Percentiles rank a stretch among this genome's conserved stretches.
phyloP scores from a whole-genome alignment of 2,888 invertebrate genomes.

The Teleogryllus oceanicus region DNA sequence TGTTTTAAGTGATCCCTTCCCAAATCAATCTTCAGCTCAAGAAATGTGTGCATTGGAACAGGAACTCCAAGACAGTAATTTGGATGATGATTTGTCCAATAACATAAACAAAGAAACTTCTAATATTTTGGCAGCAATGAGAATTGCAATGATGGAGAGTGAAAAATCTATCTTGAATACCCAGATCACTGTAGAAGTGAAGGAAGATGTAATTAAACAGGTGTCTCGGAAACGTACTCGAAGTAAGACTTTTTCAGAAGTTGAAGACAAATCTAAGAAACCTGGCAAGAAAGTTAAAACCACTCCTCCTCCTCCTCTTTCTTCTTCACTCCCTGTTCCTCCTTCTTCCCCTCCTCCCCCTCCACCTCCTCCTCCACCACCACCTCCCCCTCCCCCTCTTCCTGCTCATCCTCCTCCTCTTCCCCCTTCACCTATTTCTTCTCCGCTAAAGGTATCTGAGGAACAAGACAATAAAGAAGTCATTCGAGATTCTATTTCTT shows the following conservation, averaged over 20 bases:
- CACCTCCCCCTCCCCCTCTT: background rate
- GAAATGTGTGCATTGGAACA: background rate
- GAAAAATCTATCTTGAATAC: background rate
- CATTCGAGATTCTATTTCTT: slow-evolving; percentile 30
- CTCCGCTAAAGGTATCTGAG: background rate
- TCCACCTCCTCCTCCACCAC: no score
- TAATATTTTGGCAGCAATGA: slow-evolving; percentile 33
- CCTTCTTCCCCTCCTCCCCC: no score
- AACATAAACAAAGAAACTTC: slow-evolving; percentile 27
- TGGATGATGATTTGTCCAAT: background rate
- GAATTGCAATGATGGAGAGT: slow-evolving; percentile 32
- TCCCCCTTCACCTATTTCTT: no score
- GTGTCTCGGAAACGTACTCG: background rate
- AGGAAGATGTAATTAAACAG: background rate
- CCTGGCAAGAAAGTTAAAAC: background rate
- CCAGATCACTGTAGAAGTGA: background rate
- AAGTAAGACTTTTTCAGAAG: background rate
- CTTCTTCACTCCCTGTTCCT: no score
- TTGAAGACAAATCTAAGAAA: background rate
- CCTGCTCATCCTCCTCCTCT: no score
- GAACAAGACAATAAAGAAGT: background rate
- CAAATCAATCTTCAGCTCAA: background rate
- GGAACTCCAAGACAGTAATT: background rate
- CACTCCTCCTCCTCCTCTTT: background rate
- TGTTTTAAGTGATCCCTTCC: background rate